Evolutionary conservation across 2,888 invertebrate genomes (phyloP), one percentile per base, ranked within the genome.

Genomic region (Nysson spinosus): DNA sequence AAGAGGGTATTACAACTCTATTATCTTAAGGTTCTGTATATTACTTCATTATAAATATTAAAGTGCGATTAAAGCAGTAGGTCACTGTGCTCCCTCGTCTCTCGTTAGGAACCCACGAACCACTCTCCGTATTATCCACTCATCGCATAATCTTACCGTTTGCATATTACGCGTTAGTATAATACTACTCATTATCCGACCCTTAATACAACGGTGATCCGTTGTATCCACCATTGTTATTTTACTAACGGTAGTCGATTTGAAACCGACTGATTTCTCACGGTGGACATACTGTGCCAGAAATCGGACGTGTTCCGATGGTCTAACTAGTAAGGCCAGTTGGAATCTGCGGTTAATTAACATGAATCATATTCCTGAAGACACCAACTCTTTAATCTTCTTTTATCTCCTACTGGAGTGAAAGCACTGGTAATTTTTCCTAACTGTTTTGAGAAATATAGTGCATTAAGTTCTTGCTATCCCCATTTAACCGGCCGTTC

Each of bases 221-320:
- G 54, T 58, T 52, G 40, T 28, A 4, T 16, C 16, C 24, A 20
- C 46, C 43, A 46, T 62, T 67, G 56, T 57, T 69, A 52, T 34
- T 34, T 39, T 14, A 14, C 12, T 70, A 74, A 71, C 73, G 75
- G 73, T 62, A 55, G 35, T n/a, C 40, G 57, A 47, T 34, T 30
- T 56, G 17, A 39, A 39, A 19, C 19, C 39, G 16, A 6, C 26
- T 24, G 35, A 44, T 50, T 64, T 74, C 75, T 51, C 71, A 74
- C 60, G 64, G 35, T 68, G 71, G 71, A 71, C 75, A 58, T 11
- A 9, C 32, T 17, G 17, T 17, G 19, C 14, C 6, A n/a, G n/a
- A n/a, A n/a, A n/a, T n/a, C n/a, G 17, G 40, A 46, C 30, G 40
- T 17, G 11, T 44, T 34, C 35, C 26, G 12, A 24, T 32, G 40